phyloP scores from a whole-genome alignment of 2,888 invertebrate genomes.

The Lobophora halterata region DNA sequence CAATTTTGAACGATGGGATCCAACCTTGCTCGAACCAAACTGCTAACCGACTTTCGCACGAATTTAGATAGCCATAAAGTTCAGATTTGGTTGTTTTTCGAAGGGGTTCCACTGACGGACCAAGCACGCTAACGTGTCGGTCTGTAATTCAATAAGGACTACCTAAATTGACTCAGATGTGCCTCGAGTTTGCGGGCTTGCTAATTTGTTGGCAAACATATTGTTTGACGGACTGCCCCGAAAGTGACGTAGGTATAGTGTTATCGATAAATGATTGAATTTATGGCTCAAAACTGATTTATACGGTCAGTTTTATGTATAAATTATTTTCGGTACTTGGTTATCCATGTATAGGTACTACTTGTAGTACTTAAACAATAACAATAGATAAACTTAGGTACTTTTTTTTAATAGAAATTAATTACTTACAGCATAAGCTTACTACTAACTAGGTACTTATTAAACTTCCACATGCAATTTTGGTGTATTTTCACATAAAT shows the following conservation, averaged over 20 bases:
- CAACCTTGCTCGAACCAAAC: not conserved
- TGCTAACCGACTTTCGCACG: slow-evolving; percentile 16
- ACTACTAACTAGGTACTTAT: too few species aligned
- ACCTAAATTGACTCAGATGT: slow-evolving; percentile 75
- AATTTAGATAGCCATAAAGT: slow-evolving; percentile 16
- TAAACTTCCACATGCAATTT: too few species aligned
- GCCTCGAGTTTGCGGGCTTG: slow-evolving; percentile 62
- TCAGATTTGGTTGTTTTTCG: slow-evolving; percentile 17
- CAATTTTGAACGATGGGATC: slow-evolving; percentile 16
- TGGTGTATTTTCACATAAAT: too few species aligned
- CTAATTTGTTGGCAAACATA: slow-evolving; percentile 75
- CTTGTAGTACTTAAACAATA: too few species aligned
- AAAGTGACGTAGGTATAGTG: slow-evolving; percentile 8
- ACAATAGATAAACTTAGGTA: too few species aligned
- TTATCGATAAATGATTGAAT: slow-evolving; percentile 1
- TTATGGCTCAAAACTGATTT: too few species aligned
- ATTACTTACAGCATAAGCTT: too few species aligned
- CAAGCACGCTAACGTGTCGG: slow-evolving; percentile 64
- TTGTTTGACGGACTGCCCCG: slow-evolving; percentile 52
- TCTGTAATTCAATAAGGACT: slow-evolving; percentile 75
- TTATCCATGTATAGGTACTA: too few species aligned
- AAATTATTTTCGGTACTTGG: too few species aligned
- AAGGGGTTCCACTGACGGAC: slow-evolving; percentile 37
- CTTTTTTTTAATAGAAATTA: too few species aligned
- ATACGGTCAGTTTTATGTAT: too few species aligned